Evolutionary conservation across 92 coral and sea anemone species (phyloP).

Genomic region (Phenganax marumi): DNA sequence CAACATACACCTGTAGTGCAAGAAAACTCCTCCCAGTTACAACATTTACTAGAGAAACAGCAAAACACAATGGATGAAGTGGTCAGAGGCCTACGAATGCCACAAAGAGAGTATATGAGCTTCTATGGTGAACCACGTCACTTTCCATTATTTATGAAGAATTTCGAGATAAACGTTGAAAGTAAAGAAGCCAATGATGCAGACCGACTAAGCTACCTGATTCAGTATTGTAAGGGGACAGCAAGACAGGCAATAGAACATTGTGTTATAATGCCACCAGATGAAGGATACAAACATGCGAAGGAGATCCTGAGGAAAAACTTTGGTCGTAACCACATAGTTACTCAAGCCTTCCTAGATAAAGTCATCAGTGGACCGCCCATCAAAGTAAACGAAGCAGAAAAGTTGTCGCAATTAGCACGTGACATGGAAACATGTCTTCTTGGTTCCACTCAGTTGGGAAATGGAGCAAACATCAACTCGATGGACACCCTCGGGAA

Average conservation of each 20-base stretch:
- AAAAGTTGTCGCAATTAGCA: conserved; percentile 52
- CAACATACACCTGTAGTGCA: conserved; percentile 10
- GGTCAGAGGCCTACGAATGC: conserved; percentile 49
- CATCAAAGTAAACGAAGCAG: conserved; percentile 35
- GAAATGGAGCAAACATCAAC: conserved; percentile 48
- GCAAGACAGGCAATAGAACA: conserved; percentile 61
- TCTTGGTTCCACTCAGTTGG: conserved; percentile 52
- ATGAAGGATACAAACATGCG: conserved; percentile 61
- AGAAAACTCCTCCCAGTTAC: conserved; percentile 1
- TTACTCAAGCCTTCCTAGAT: conserved; percentile 55
- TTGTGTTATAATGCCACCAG: conserved; percentile 56
- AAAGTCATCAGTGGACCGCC: conserved; percentile 61
- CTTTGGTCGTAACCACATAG: conserved; percentile 61
- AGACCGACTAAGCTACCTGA: conserved; percentile 54
- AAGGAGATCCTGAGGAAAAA: conserved; percentile 50
- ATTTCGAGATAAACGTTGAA: conserved; percentile 49
- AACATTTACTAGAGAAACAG: conserved; percentile 38
- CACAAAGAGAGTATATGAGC: conserved; percentile 46
- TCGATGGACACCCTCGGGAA: conserved; percentile 51
- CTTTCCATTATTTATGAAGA: conserved; percentile 33
- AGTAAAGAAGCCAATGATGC: conserved; percentile 52
- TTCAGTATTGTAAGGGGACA: conserved; percentile 57
- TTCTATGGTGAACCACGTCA: conserved; percentile 40
- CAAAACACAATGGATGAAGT: conserved; percentile 48
- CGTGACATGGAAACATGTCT: conserved; percentile 62